Evolutionary conservation across 1,140 invertebrate species (phyloP).

Genomic region (Dendroctonus valens): DNA sequence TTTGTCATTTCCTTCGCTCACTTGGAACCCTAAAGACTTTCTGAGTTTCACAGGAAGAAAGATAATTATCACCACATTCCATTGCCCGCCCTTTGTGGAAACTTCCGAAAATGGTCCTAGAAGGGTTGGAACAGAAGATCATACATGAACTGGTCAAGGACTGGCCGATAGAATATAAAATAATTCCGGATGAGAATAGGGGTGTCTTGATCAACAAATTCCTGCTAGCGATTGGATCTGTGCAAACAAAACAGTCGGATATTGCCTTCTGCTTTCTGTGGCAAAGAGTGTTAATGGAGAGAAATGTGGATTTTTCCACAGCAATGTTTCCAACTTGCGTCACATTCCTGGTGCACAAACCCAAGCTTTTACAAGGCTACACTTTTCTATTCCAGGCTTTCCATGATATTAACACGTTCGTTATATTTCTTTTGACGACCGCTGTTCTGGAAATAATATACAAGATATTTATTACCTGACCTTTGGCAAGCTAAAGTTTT

Average conservation of each 20-base stretch:
- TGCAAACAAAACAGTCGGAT: constrained; percentile 16
- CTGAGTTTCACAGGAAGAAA: constrained; percentile 10
- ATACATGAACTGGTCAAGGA: constrained; percentile 5
- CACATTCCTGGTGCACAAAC: constrained; percentile 23
- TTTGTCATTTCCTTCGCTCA: too few relatives aligned
- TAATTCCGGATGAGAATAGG: constrained; percentile 1
- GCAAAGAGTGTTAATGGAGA: constrained; percentile 24
- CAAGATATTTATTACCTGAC: neutral
- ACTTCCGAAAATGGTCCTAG: neutral
- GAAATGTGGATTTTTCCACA: constrained; percentile 10
- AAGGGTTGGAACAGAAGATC: constrained; percentile 18
- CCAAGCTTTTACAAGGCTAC: constrained; percentile 4
- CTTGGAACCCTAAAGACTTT: constrained; percentile 22
- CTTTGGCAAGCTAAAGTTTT: too few relatives aligned
- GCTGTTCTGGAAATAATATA: constrained; percentile 2
- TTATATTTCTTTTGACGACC: neutral
- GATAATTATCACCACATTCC: constrained; percentile 11
- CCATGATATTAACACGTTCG: neutral
- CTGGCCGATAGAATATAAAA: constrained; percentile 21
- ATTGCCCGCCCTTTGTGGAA: constrained; percentile 29
- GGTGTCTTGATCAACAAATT: constrained; percentile 17
- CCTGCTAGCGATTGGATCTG: constrained; percentile 1
- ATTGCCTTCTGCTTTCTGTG: constrained; percentile 24
- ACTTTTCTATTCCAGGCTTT: constrained; percentile 25
- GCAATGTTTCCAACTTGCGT: constrained; percentile 24